Evolutionary conservation across 64 coral and sea anemone species (phyloP).

Genomic region (Pocillopora verrucosa): DNA sequence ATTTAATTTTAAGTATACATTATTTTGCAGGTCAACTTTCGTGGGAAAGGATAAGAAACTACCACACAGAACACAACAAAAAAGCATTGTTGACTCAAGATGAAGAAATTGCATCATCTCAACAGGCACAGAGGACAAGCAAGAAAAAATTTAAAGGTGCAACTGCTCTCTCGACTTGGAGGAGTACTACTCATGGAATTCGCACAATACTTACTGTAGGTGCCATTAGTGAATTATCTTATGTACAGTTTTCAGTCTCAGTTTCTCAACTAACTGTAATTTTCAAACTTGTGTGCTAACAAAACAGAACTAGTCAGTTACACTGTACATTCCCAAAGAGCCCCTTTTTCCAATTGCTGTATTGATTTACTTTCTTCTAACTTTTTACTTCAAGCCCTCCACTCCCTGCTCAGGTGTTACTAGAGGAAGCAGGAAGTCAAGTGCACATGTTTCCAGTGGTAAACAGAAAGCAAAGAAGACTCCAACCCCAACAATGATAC

Average conservation of each 20-base stretch:
- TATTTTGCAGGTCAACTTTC: constrained; percentile 25
- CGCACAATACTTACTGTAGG: constrained; percentile 27
- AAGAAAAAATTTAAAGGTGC: constrained; percentile 17
- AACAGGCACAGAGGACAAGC: background rate
- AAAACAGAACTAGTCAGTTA: no score
- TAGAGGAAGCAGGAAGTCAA: constrained; percentile 16
- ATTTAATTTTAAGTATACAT: background rate
- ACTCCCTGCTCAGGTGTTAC: constrained; percentile 16
- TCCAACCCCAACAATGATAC: constrained; percentile 4
- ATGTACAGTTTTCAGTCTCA: no score
- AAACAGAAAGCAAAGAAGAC: constrained; percentile 14
- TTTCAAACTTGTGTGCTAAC: no score
- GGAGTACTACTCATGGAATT: constrained; percentile 16
- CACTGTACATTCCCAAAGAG: no score
- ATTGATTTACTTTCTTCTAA: background rate
- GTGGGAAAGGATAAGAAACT: constrained; percentile 41
- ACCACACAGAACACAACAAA: constrained; percentile 20
- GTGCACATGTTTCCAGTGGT: background rate
- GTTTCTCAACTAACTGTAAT: no score
- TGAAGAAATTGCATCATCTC: background rate
- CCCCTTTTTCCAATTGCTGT: background rate
- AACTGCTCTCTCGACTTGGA: constrained; percentile 7
- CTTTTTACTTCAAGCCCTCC: constrained; percentile 20
- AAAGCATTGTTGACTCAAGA: background rate
- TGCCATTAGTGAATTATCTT: no score